Conservation (phyloP, 2,888 invertebrate species). For the Arge pagana region DNA sequence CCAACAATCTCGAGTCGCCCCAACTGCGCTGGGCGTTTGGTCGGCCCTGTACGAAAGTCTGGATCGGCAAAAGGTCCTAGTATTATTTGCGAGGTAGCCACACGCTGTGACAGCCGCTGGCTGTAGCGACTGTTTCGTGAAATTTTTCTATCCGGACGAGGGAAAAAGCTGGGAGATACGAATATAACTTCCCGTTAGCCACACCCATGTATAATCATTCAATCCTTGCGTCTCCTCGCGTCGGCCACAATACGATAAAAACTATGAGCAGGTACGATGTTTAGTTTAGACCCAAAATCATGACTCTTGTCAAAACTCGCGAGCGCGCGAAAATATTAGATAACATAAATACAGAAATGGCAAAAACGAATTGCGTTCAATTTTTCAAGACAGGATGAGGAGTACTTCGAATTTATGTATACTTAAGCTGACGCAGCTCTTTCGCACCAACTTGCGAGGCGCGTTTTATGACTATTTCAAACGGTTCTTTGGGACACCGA, state of each 20-base stretch:
- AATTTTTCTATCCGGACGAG: constrained; percentile 30
- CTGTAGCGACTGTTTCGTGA: constrained; percentile 39
- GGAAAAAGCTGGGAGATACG: constrained; percentile 17
- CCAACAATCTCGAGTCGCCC: too few relatives aligned
- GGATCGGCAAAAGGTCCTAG: constrained; percentile 30
- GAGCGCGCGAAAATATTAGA: too few relatives aligned
- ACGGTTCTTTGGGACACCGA: constrained; percentile 6
- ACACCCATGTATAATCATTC: constrained; percentile 7
- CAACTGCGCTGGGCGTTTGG: constrained; percentile 6
- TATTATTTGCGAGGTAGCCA: constrained; percentile 34
- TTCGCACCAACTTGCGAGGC: constrained; percentile 2
- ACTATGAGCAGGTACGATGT: too few relatives aligned
- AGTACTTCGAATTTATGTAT: constrained; percentile 7
- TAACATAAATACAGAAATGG: too few relatives aligned
- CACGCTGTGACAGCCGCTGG: constrained; percentile 37
- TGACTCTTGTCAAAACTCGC: too few relatives aligned
- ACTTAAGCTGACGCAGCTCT: neutral
- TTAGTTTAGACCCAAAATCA: too few relatives aligned
- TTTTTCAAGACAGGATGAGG: too few relatives aligned
- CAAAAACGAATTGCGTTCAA: too few relatives aligned
- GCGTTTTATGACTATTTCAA: constrained; percentile 7
- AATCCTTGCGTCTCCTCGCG: constrained; percentile 2
- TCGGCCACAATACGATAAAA: too few relatives aligned
- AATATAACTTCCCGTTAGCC: constrained; percentile 11
- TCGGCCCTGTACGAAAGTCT: constrained; percentile 28